phyloP scores from a whole-genome alignment of 2,888 invertebrate species.

The Limnephilus rhombicus region DNA sequence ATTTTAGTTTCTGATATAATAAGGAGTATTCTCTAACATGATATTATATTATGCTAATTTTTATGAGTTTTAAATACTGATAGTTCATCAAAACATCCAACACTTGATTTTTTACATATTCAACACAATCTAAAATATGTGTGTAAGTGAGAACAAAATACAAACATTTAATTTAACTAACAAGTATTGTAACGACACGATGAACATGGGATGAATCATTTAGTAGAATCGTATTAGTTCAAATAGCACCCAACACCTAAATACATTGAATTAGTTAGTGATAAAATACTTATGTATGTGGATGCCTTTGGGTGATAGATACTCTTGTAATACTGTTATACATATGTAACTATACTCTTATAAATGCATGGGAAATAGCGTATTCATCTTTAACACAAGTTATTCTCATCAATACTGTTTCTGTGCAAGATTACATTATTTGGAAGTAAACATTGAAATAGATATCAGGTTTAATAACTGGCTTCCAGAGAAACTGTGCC shows the following conservation, averaged over 20 bases:
- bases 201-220: constrained; percentile 33
- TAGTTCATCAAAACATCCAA: constrained; percentile 66
- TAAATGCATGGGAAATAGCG: constrained; percentile 1
- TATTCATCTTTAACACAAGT: not conserved
- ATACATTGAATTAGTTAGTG: constrained; percentile 13
- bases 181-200: constrained; percentile 49
- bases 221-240: constrained; percentile 21
- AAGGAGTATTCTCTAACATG: constrained; percentile 66
- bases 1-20: constrained; percentile 64
- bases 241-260: constrained; percentile 18
- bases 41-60: constrained; percentile 64
- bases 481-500: not conserved
- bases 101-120: constrained; percentile 61
- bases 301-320: constrained; percentile 4
- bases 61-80: constrained; percentile 66
- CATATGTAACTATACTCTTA: not conserved
- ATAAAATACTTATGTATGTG: constrained; percentile 15
- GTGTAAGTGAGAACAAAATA: constrained; percentile 54
- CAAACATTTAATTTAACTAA: constrained; percentile 51
- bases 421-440: not conserved
- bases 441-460: not conserved
- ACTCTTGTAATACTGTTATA: not conserved
- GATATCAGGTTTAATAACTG: not conserved
- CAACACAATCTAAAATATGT: constrained; percentile 59
- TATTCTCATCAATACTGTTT: not conserved